phyloP scores from a whole-genome alignment of 2,113 vertebrate genomes.

The Tyrannus savana region DNA sequence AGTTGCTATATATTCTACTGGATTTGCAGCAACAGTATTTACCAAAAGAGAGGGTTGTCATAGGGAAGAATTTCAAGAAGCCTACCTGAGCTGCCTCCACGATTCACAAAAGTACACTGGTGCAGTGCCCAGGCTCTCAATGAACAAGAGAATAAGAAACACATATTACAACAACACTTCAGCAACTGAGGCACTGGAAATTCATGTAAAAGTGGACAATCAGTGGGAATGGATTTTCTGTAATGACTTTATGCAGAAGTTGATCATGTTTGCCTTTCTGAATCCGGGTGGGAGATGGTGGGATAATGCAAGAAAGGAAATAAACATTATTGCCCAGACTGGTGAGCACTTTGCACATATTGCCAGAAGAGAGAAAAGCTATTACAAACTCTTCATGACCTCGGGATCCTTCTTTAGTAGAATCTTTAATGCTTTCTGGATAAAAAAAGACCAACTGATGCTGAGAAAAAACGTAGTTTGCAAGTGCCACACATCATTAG shows the following conservation, averaged over 20 bases:
- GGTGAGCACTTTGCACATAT: neutral
- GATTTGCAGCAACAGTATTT: neutral
- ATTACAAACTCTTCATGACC: neutral
- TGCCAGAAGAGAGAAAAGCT: neutral
- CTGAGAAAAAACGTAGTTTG: neutral
- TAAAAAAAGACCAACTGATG: neutral
- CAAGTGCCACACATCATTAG: neutral
- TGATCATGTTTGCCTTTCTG: neutral
- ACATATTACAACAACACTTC: neutral
- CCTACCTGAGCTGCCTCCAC: neutral
- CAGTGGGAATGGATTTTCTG: neutral
- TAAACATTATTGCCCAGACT: neutral
- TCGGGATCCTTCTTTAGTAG: neutral
- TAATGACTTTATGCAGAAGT: neutral
- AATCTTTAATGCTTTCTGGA: neutral
- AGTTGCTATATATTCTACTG: neutral
- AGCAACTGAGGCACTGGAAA: neutral
- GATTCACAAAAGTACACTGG: neutral
- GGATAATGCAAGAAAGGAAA: neutral
- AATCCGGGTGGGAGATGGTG: rapidly evolving
- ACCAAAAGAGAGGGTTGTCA: neutral
- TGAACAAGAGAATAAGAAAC: neutral
- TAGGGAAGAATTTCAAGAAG: neutral
- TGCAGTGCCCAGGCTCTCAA: neutral
- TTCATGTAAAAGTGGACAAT: neutral